Base-by-base conservation (phyloP, 2,888 invertebrate species). In the Hermaeophaga mercurialis region DNA sequence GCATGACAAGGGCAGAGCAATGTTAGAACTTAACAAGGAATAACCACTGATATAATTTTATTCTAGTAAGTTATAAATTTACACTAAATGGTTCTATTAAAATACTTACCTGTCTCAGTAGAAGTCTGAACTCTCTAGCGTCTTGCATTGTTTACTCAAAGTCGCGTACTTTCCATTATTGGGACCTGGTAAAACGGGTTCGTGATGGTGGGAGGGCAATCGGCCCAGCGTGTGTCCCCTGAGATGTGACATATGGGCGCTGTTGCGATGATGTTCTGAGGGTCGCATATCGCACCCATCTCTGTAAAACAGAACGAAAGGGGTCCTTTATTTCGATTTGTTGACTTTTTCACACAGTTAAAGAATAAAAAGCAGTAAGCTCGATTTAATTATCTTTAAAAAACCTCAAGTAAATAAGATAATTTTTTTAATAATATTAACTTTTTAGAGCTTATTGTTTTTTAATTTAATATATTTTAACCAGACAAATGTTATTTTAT, bases 131-230 rank as follows among this genome's bases (percentile, higher is more conserved):
- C 92, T 90, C 83, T 94, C 94, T 67, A 94, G 84, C 74, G 94
- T 94, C 84, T 94, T 94, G 88, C 94, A 94, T 84, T 94, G 92
- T 83, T 93, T 93, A 88, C 91, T 93, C 82, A 94, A 84, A 81
- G 93, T 94, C 81, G 93, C 92, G 88, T 93, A 94, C 87, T 94
- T 93, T 80, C 87, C 88, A 81, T 88, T 87, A 83, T 90, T 86
- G 73, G 86, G 85, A 77, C 86, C 86, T 77, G 81, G 66, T 74
- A 82, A 68, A 53, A 70, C 77, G 69, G 82, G 80, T 69, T 77
- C 82, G 78, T 83, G 82, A 71, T 81, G 80, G 72, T 82, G 82
- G 70, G 84, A 84, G 64, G 84, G 83, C 75, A 83, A 74, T 73
- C 87, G 82, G 74, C 86, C 88, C 68, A 87, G 82, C 73, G 86